A percentile compares a stretch with the other conserved stretches of the same genome.
Evolutionary conservation across 2,113 vertebrate genomes (phyloP).

Genomic region (Cyphomyrus discorhynchus): DNA sequence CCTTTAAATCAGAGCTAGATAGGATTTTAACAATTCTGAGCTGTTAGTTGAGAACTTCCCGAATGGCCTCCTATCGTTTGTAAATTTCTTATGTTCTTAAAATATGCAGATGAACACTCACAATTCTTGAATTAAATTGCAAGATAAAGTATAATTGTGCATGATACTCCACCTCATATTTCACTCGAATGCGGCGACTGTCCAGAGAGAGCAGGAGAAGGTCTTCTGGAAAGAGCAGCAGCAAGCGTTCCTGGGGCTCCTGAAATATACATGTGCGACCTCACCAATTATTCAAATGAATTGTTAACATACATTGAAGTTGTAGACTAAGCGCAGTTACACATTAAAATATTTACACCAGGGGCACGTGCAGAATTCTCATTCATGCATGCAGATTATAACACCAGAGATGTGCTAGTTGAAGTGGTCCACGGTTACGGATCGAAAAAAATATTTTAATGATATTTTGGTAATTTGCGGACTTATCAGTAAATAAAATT

Average conservation of each 20-base stretch:
- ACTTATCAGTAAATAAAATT: not conserved
- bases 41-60: too few relatives aligned
- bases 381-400: not conserved
- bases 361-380: not conserved
- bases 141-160: slow-evolving; percentile 25
- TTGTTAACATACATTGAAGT: not conserved
- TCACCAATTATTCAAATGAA: not conserved
- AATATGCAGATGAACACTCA: not conserved
- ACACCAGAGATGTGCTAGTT: not conserved
- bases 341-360: not conserved
- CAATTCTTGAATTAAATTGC: not conserved
- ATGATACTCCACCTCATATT: slow-evolving; percentile 59
- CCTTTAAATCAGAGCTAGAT: too few relatives aligned
- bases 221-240: slow-evolving; percentile 68
- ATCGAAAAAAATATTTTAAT: not conserved
- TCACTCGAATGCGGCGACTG: slow-evolving; percentile 48
- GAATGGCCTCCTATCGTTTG: too few relatives aligned
- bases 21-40: too few relatives aligned
- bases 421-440: not conserved
- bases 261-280: slow-evolving; percentile 31
- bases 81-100: not conserved
- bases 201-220: slow-evolving; percentile 69
- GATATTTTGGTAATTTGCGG: not conserved
- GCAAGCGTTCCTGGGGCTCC: slow-evolving; percentile 57
- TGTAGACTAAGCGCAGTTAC: not conserved